Percentiles rank a stretch among this genome's conserved stretches.
Conservation (phyloP, 2,888 invertebrate species). For the Salticus scenicus region DNA sequence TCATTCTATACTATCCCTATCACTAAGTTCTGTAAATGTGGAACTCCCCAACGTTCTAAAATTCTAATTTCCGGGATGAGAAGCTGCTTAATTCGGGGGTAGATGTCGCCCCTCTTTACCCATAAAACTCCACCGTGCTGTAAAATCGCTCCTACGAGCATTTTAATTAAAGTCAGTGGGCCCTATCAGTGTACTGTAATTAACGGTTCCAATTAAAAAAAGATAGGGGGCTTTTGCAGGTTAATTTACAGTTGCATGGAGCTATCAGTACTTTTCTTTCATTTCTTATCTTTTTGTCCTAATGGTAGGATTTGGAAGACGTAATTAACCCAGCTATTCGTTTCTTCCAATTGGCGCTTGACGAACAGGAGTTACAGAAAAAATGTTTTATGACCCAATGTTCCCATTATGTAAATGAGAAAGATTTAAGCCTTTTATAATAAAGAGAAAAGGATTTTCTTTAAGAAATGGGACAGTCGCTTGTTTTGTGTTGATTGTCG, state of each 20-base stretch:
- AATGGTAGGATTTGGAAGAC: constrained; percentile 49
- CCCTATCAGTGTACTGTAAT: constrained; percentile 63
- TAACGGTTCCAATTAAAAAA: constrained; percentile 63
- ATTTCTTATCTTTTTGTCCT: constrained; percentile 51
- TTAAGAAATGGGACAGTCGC: constrained; percentile 41
- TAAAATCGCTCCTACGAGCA: constrained; percentile 50
- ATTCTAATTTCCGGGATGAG: constrained; percentile 44
- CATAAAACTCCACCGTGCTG: constrained; percentile 51
- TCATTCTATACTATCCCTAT: neutral
- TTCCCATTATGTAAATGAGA: constrained; percentile 57
- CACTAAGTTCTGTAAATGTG: neutral
- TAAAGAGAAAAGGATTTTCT: constrained; percentile 37
- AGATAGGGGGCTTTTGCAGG: constrained; percentile 49
- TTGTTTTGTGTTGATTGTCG: constrained; percentile 45
- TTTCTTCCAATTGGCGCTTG: constrained; percentile 59
- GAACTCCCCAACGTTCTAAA: constrained; percentile 21
- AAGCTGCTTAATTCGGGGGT: constrained; percentile 32
- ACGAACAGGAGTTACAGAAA: constrained; percentile 13
- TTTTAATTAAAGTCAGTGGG: constrained; percentile 65
- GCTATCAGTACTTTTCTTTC: constrained; percentile 53
- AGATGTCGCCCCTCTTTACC: constrained; percentile 37
- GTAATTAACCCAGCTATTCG: constrained; percentile 60
- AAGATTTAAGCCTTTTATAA: constrained; percentile 48
- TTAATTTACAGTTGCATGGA: constrained; percentile 58
- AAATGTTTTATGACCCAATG: constrained; percentile 31